phyloP scores from a whole-genome alignment of 2,888 invertebrate species.

The Macrophya annulata region DNA sequence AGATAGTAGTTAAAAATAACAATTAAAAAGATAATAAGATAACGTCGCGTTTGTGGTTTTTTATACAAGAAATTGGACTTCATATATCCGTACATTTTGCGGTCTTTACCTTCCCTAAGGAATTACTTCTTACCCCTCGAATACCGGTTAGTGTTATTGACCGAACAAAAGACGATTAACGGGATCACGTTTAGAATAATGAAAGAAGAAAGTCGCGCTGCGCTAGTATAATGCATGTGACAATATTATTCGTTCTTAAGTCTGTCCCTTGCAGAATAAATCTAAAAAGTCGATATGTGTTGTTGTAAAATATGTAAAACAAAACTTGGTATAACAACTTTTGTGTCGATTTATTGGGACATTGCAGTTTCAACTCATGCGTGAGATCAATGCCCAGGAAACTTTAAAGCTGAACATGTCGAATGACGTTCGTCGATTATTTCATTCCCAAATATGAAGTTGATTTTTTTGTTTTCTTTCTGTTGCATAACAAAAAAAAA shows the following conservation, averaged over 20 bases:
- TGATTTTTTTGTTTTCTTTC: background rate
- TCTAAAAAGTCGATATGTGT: slow-evolving; percentile 3
- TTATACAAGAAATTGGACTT: background rate
- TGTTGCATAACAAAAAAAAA: background rate
- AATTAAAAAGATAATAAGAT: background rate
- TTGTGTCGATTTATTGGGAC: slow-evolving; percentile 28
- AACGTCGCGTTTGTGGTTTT: background rate
- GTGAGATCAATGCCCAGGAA: slow-evolving; percentile 5
- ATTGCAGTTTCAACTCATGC: background rate
- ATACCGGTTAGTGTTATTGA: slow-evolving; percentile 19
- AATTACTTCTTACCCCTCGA: background rate
- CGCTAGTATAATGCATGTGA: background rate
- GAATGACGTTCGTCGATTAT: background rate
- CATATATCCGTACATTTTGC: background rate
- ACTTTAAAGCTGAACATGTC: background rate
- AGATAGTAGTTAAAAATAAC: background rate
- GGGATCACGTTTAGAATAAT: slow-evolving; percentile 32
- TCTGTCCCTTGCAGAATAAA: background rate
- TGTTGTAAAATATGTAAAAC: slow-evolving; percentile 5
- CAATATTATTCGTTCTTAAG: background rate
- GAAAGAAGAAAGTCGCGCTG: background rate
- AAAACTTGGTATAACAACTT: slow-evolving; percentile 15
- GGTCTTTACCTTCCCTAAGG: slow-evolving; percentile 2
- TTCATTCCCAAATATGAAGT: background rate
- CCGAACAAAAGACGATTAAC: slow-evolving; percentile 36